A percentile compares a stretch with the other conserved stretches of the same genome.
Evolutionary conservation across 2,888 invertebrate species (phyloP).

Genomic region (Adineta ricciae): DNA sequence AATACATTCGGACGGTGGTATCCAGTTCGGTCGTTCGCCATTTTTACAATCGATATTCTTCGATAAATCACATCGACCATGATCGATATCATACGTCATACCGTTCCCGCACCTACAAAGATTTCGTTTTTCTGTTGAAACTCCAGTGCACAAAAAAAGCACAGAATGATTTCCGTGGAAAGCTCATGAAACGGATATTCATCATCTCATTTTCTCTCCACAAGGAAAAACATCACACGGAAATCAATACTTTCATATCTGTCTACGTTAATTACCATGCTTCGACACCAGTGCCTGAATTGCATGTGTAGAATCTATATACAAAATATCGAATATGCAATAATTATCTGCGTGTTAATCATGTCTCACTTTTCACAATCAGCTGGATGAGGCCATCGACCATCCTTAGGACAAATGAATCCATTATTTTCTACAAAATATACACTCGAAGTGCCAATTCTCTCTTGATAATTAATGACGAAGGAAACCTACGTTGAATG

Average conservation of each 20-base stretch:
- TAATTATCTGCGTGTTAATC: not conserved
- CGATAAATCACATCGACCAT: constrained; percentile 31
- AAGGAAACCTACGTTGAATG: not conserved
- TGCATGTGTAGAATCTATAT: not conserved
- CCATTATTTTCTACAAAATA: not conserved
- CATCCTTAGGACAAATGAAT: not conserved
- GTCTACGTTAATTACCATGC: not conserved
- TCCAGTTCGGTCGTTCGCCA: constrained; percentile 33
- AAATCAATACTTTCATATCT: not conserved
- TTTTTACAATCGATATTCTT: constrained; percentile 27
- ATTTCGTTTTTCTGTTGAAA: not conserved
- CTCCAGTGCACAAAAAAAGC: too few species aligned
- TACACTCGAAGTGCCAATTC: too few species aligned
- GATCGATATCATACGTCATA: constrained; percentile 30
- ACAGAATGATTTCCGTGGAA: not conserved
- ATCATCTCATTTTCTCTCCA: not conserved
- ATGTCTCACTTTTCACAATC: constrained; percentile 5
- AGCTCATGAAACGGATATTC: not conserved
- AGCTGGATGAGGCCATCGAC: not conserved
- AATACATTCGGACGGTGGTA: constrained; percentile 8
- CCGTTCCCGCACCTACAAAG: constrained; percentile 28
- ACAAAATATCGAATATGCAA: not conserved
- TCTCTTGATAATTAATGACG: not conserved
- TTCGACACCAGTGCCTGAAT: not conserved
- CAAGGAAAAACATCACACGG: not conserved